Base-by-base conservation (phyloP, 2,113 vertebrate genomes). In the Drymodes brunneopygia region DNA sequence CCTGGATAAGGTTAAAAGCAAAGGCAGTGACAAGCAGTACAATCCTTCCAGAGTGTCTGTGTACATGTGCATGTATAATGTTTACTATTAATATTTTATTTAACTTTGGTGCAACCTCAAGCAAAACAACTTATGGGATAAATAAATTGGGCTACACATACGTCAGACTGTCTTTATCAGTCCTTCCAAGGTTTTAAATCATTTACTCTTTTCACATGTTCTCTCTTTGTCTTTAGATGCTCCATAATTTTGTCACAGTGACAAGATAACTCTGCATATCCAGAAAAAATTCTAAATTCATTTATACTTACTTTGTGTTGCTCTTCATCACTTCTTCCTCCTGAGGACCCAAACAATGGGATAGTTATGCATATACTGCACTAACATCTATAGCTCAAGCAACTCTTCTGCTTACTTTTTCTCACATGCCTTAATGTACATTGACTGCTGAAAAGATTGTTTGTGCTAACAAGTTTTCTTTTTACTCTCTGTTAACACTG, bases 61-160 rank as follows among this genome's bases (percentile, higher is more conserved):
- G 78, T 61, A 44, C 29, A 31, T 67, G 28, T 86, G 57, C 70
- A 10, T 61, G 44, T 77, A n/a, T 62, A 90, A 81, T 61, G 73
- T 77, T 72, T 35, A 61, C 61, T 40, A 40, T 5, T 2, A 91
- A 85, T 91, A 82, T 87, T 91, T 92, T 62, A 94, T 71, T 81
- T 29, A 57, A 23, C 70, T 25, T 74, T 61, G 35, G 12, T 81
- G 53, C 53, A 84, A 47, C 40, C 22, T 79, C 51, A 79, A 67
- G 36, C 18, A 44, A 64, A 85, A 67, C 10, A 54, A 36, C 22
- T 77, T 60, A 48, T 7, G 40, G 48, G 40, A 31, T 33, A 77
- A 80, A 65, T 54, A 62, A 48, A 53, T 47, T 9, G 31, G 31
- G 8, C n/a, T 72, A 44, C 8, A 64, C 38, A 51, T 18, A 1